Evolutionary conservation across 2,113 vertebrate species (phyloP).

Genomic region (Cynocephalus volans): DNA sequence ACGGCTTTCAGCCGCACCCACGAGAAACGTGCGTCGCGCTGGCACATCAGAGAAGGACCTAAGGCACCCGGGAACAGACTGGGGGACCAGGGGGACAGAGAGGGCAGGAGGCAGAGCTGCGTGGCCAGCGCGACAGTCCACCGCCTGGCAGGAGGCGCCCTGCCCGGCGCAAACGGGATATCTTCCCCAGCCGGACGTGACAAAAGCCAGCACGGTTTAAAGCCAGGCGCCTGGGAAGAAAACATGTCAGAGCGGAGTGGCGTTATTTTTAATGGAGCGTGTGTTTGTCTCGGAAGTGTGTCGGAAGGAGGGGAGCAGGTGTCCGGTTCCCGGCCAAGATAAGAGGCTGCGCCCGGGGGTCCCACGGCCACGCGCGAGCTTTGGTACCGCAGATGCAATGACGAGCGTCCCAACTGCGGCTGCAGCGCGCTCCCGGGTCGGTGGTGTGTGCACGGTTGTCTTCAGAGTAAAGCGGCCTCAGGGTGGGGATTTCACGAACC

Average conservation of each 20-base stretch:
- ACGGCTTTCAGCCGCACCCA: background rate
- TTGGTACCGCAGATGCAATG: background rate
- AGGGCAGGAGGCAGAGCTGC: background rate
- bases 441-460: background rate
- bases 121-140: background rate
- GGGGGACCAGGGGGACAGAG: background rate
- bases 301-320: conserved; percentile 76
- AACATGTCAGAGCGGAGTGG: conserved; percentile 87
- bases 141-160: conserved; percentile 67
- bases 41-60: background rate
- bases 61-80: background rate
- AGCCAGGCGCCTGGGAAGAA: conserved; percentile 83
- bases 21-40: background rate
- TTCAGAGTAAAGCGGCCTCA: conserved; percentile 29
- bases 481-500: background rate
- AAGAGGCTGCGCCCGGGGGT: conserved; percentile 11
- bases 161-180: conserved; percentile 86
- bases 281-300: conserved; percentile 91
- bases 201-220: conserved; percentile 87
- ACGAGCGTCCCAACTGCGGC: background rate
- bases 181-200: conserved; percentile 83
- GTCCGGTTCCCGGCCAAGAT: conserved; percentile 89
- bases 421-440: conserved; percentile 61
- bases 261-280: conserved; percentile 93
- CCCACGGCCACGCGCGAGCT: background rate